These are phyloP conservation scores for Gadus chalcogrammus DNA, from an alignment of 2,113 vertebrate species.

Conservation along the genomic window DNA sequence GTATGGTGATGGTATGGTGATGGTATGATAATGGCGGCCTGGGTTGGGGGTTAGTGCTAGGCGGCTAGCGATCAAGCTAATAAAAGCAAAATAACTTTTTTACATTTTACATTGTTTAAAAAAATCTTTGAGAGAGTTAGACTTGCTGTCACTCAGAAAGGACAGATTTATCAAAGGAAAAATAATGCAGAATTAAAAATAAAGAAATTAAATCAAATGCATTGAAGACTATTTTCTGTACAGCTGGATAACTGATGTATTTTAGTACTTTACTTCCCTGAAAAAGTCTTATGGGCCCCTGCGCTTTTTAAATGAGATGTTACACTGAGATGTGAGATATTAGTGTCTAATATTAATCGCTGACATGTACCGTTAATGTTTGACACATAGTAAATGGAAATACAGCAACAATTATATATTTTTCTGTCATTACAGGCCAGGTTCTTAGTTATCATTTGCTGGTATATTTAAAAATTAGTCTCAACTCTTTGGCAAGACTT, in stretches of 20 bases:
- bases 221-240: conserved; percentile 54
- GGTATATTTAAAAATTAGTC: conserved; percentile 54
- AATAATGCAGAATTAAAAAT: conserved; percentile 31
- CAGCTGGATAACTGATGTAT: conserved; percentile 72
- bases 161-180: conserved; percentile 49
- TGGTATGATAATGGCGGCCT: too few species aligned
- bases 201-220: conserved; percentile 36
- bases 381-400: conserved; percentile 20
- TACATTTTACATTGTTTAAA: conserved; percentile 55
- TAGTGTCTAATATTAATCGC: conserved; percentile 5
- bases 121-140: conserved; percentile 31
- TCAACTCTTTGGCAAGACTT: conserved; percentile 66
- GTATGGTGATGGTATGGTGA: too few species aligned
- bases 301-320: conserved; percentile 75
- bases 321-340: neutral
- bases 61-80: conserved; percentile 51
- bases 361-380: neutral
- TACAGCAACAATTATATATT: conserved; percentile 39
- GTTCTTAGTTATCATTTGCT: conserved; percentile 49
- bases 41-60: conserved; percentile 48
- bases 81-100: conserved; percentile 52
- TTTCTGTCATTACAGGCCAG: conserved; percentile 40
- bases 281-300: conserved; percentile 75
- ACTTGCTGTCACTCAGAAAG: conserved; percentile 42
- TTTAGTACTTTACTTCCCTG: conserved; percentile 88